phyloP scores from a whole-genome alignment of 2,113 vertebrate genomes.

The Pluvianellus socialis region DNA sequence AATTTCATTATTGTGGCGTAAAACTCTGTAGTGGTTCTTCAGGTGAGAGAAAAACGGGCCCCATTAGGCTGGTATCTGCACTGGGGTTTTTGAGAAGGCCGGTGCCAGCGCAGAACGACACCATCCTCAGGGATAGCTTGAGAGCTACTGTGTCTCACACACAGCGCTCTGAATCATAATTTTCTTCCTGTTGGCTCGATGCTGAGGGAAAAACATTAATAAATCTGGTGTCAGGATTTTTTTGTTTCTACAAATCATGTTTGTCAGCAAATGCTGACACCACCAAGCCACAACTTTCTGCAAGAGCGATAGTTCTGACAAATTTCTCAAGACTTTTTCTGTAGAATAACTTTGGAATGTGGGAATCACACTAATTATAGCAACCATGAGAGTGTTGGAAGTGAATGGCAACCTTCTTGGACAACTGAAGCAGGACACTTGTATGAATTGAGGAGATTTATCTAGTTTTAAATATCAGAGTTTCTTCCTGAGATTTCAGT shows the following conservation, averaged over 20 bases:
- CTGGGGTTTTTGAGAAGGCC: not conserved
- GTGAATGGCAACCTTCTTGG: not conserved
- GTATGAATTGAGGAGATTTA: not conserved
- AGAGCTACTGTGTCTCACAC: not conserved
- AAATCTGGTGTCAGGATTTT: not conserved
- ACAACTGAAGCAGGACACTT: not conserved
- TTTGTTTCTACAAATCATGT: not conserved
- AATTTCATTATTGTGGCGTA: not conserved
- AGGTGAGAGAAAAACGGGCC: not conserved
- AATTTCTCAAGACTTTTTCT: not conserved
- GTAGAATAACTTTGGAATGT: not conserved
- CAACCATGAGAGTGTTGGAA: not conserved
- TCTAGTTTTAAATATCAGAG: fast-evolving
- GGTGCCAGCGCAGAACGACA: not conserved
- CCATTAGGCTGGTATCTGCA: fast-evolving
- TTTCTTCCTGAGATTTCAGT: not conserved
- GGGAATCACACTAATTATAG: not conserved
- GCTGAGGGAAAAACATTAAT: not conserved
- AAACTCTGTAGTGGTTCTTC: not conserved
- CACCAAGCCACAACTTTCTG: not conserved
- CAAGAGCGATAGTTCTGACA: not conserved
- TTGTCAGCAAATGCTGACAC: not conserved
- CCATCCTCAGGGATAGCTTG: not conserved
- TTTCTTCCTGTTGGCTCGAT: not conserved
- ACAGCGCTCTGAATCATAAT: not conserved